phyloP scores from a whole-genome alignment of 2,797 vertebrate species.

The Rhynchonycteris naso region DNA sequence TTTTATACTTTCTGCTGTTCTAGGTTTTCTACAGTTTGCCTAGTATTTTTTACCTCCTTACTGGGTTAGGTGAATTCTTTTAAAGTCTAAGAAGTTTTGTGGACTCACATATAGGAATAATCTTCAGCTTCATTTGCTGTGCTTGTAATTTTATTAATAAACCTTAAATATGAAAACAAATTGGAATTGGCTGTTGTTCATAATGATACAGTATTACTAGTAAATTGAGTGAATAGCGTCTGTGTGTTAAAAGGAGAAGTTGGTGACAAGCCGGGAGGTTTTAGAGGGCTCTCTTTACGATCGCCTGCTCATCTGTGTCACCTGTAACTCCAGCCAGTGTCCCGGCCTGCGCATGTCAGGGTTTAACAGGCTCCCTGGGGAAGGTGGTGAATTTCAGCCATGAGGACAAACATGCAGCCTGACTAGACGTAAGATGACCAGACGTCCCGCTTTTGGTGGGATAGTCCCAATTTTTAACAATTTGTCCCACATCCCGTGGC shows the following conservation, averaged over 20 bases:
- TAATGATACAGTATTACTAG: neutral
- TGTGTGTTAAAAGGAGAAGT: neutral
- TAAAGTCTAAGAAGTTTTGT: neutral
- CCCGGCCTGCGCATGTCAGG: rapidly evolving
- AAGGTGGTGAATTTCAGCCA: neutral
- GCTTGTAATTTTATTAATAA: constrained; percentile 16
- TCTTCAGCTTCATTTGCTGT: neutral
- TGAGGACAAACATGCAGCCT: neutral
- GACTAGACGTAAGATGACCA: too few species aligned
- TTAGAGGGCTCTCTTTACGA: neutral
- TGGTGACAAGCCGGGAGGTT: neutral
- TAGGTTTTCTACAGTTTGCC: neutral
- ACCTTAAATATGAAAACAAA: neutral
- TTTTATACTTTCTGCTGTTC: neutral
- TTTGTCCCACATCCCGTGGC: too few species aligned
- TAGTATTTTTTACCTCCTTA: neutral
- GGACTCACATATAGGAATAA: neutral
- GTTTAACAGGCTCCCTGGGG: neutral
- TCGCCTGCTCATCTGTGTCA: neutral
- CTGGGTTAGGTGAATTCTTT: neutral
- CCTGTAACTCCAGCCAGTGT: rapidly evolving
- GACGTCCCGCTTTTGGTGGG: too few species aligned
- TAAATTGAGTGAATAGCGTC: neutral
- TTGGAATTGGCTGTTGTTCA: neutral
- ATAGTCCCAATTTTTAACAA: too few species aligned